A percentile compares a stretch with the other conserved stretches of the same genome.
These are phyloP conservation scores for Orchestia grillus DNA, from an alignment of 1,140 invertebrate species.

Conservation along the genomic window DNA sequence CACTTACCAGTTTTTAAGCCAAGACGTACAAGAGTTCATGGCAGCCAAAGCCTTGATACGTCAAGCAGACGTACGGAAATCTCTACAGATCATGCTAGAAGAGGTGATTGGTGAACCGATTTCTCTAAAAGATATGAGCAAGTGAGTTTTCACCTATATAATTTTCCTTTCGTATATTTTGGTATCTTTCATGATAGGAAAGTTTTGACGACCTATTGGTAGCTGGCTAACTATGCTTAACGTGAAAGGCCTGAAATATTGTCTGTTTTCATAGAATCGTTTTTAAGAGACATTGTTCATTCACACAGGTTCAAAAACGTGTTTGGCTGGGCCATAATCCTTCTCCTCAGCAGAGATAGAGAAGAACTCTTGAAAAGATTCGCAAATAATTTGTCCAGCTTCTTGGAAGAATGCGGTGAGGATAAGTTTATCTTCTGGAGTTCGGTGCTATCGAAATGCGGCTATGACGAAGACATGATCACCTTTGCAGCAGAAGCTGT, in stretches of 20 bases:
- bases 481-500: not conserved
- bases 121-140: not conserved
- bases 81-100: not conserved
- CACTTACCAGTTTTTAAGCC: not conserved
- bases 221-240: not conserved
- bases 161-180: too few relatives aligned
- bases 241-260: not conserved
- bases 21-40: slow-evolving; percentile 22
- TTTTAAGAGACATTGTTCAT: not conserved
- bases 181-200: not conserved
- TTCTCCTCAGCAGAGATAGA: not conserved
- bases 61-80: not conserved
- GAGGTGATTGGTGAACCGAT: not conserved
- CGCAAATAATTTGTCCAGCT: not conserved
- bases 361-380: not conserved
- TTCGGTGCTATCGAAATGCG: not conserved
- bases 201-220: not conserved
- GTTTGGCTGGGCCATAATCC: not conserved
- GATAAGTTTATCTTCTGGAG: slow-evolving; percentile 20
- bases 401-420: not conserved
- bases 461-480: not conserved
- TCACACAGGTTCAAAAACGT: slow-evolving; percentile 30
- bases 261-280: not conserved
- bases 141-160: not conserved
- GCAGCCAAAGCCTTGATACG: not conserved